phyloP scores from a whole-genome alignment of 2,888 invertebrate species.

The Drosophila phalerata region DNA sequence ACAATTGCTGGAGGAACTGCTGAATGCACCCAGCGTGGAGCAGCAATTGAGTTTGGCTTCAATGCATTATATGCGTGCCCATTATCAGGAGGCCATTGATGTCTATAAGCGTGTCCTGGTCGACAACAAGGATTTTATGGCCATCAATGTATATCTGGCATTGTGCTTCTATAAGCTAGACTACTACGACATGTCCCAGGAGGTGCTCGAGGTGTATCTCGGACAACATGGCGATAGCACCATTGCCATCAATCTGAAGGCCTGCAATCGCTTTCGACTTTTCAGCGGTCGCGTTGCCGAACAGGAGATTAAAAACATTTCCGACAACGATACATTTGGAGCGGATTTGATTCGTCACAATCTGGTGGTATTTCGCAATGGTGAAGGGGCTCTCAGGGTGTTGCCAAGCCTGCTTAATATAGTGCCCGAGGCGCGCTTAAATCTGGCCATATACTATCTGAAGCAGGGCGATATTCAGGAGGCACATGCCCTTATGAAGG shows the following conservation, averaged over 20 bases:
- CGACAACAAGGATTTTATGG: slow-evolving; percentile 97
- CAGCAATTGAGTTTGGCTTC: slow-evolving; percentile 98
- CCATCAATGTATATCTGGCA: slow-evolving; percentile 98
- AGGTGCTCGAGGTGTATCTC: slow-evolving; percentile 97
- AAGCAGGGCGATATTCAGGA: slow-evolving; percentile 95
- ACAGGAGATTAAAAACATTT: slow-evolving; percentile 93
- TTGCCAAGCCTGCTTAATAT: slow-evolving; percentile 97
- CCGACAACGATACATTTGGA: slow-evolving; percentile 92
- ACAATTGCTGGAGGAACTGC: slow-evolving; percentile 93
- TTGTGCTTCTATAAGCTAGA: slow-evolving; percentile 99
- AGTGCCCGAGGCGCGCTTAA: slow-evolving; percentile 97
- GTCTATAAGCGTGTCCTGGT: slow-evolving; percentile 97
- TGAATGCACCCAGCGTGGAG: slow-evolving; percentile 91
- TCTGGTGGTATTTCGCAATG: slow-evolving; percentile 96
- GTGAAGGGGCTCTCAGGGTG: slow-evolving; percentile 96
- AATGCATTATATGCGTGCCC: slow-evolving; percentile 97
- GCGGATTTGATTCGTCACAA: slow-evolving; percentile 98
- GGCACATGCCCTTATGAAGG: slow-evolving; percentile 95
- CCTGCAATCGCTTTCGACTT: slow-evolving; percentile 90
- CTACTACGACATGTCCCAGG: slow-evolving; percentile 99
- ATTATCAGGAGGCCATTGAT: slow-evolving; percentile 99
- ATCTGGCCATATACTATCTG: slow-evolving; percentile 97
- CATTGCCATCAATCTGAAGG: slow-evolving; percentile 97
- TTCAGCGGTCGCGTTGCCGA: slow-evolving; percentile 98
- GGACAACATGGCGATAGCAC: slow-evolving; percentile 97